Conservation (phyloP, 2,113 vertebrate genomes). For the Pandion haliaetus region DNA sequence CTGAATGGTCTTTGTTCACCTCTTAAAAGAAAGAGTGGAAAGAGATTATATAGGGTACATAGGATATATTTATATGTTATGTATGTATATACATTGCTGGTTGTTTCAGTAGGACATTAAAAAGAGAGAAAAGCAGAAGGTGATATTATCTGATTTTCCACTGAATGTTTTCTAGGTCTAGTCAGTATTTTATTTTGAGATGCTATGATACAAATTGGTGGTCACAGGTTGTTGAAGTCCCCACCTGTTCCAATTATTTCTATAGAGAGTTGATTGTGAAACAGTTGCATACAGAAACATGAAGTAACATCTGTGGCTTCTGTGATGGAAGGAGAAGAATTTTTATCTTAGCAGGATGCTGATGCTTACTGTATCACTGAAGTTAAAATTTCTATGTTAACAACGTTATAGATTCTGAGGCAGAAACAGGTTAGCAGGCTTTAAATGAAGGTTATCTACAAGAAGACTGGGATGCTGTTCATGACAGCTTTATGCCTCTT, state of each 20-base stretch:
- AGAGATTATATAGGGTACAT: background rate
- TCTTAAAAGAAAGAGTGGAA: background rate
- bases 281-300: background rate
- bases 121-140: background rate
- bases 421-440: background rate
- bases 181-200: background rate
- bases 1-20: constrained; percentile 59
- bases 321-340: background rate
- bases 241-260: background rate
- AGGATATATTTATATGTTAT: background rate
- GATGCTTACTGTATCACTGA: background rate
- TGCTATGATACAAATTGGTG: background rate
- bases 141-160: background rate
- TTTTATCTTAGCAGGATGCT: background rate
- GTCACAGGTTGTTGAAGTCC: background rate
- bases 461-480: background rate
- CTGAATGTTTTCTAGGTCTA: background rate
- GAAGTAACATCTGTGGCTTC: background rate
- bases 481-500: background rate
- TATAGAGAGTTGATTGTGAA: background rate
- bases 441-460: background rate
- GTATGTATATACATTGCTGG: background rate
- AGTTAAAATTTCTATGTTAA: background rate
- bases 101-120: background rate
- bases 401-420: background rate